Evolutionary conservation across 2,113 vertebrate species (phyloP), one percentile per base, ranked within the genome.

Genomic region (Pristiophorus japonicus): DNA sequence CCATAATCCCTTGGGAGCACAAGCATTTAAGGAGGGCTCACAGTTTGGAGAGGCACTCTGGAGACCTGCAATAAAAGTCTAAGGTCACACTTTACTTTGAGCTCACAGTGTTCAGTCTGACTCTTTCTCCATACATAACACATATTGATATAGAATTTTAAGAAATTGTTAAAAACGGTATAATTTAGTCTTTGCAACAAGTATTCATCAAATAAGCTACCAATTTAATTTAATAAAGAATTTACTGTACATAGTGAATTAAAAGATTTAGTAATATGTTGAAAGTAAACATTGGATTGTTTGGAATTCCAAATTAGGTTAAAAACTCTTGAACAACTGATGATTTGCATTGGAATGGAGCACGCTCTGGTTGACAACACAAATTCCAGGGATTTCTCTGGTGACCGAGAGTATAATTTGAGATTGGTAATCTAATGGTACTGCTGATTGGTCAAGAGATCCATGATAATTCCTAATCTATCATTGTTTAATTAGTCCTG

Each of bases 131-230:
- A n/a, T n/a, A n/a, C n/a, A n/a, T n/a, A n/a, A n/a, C n/a, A n/a
- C n/a, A 16, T 94, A 27, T 30, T 65, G 11, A 65, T 92, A 10
- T 65, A 59, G 85, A 30, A 91, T 62, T 62, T 91, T 38, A 22
- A 16, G 11, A 38, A 91, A 91, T 16, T 91, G 87, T 91, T 91
- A 30, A 91, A 22, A 51, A 51, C 2, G 27, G 27, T 90, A 59
- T 93, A 66, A 93, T 93, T 63, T 65, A 42, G 91, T 10, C n/a
- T 90, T 90, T 90, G 87, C 87, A 34, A 1, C 34, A 65, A 93
- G 42, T 16, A 14, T 93, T 93, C 62, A 45, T 45, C 65, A 94
- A 63, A 92, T 24, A 42, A 94, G 24, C 8, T 38, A 63, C 6
- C 90, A 62, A 38, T 63, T 91, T 81, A 81, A 55, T 88, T 91